Base-by-base conservation (phyloP, 1,140 invertebrate genomes). In the Phocides pigmalion region DNA sequence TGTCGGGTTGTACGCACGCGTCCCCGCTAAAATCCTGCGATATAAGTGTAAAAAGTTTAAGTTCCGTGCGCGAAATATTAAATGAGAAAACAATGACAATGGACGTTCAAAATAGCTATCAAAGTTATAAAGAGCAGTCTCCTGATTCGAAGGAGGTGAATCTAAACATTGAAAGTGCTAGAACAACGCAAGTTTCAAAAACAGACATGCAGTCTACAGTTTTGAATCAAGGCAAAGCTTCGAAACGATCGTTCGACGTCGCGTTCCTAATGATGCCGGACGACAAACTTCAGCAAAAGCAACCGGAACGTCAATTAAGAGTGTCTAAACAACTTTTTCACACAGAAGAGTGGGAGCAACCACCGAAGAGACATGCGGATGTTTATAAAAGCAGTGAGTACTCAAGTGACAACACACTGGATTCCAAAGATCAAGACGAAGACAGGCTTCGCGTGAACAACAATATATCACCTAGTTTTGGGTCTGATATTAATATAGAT, bases 221-320 rank as follows among this genome's bases (percentile, higher is more conserved):
- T 16, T 35, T 87, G 1, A 87, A 79, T 68, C 81, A 72, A 58
- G 78, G 64, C 3, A 90, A 90, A 66, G 82, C 91, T 3, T 87
- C 93, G 15, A 97, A 97, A 72, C 89, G 97, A 11, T 96, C 96
- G 8, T 97, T 97, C 73, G 96, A 98, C 79, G 96, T 98, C 0
- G 97, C 97, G 0, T 97, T 97, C 67, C 87, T 98, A 3, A 97
- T 97, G 90, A 95, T 96, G 74, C 96, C 96, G 1, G 96, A 97
- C 70, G 96, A 97, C 53, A 96, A 96, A 75, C 80, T 95, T 39
- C 94, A 94, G 32, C 93, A 94, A 47, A 94, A 95, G 70, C 94
- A 95, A 72, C 93, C 89, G 11, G 94, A 95, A 63, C 94, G 94
- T 64, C 89, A 94, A 54, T 81, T 93, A 5, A 77, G 94, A 69